These are phyloP conservation scores for Pampus argenteus DNA, from an alignment of 2,797 vertebrate genomes.

Conservation along the genomic window DNA sequence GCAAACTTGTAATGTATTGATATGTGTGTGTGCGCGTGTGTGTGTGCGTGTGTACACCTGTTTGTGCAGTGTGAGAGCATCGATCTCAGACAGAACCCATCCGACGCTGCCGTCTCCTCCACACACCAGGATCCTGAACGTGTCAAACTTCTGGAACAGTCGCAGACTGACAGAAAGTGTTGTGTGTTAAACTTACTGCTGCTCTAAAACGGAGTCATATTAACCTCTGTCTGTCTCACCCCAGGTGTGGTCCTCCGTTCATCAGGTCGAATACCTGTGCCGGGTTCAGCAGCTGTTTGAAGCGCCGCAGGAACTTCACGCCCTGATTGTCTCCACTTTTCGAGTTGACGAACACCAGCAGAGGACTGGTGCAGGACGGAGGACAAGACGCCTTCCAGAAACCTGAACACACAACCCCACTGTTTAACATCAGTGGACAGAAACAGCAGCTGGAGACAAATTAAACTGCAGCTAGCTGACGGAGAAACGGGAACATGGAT, in stretches of 20 bases:
- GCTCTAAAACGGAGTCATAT: no score
- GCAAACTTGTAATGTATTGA: no score
- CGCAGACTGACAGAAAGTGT: conserved; percentile 85
- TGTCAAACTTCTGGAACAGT: conserved; percentile 98
- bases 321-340: conserved; percentile 98
- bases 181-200: no score
- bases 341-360: conserved; percentile 97
- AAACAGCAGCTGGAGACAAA: no score
- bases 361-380: conserved; percentile 93
- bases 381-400: conserved; percentile 98
- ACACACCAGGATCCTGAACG: conserved; percentile 96
- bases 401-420: conserved; percentile 72
- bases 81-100: conserved; percentile 98
- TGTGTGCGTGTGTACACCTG: conserved; percentile 84
- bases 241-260: conserved; percentile 97
- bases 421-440: no score
- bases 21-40: background rate
- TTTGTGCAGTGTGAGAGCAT: conserved; percentile 94
- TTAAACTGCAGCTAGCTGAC: no score
- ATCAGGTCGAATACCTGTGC: conserved; percentile 98
- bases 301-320: conserved; percentile 95
- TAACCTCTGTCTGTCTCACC: conserved; percentile 78
- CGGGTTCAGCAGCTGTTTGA: conserved; percentile 96
- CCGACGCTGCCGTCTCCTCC: conserved; percentile 97
- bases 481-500: no score